phyloP scores from a whole-genome alignment of 2,797 vertebrate species.

The Nannoperca obscura region DNA sequence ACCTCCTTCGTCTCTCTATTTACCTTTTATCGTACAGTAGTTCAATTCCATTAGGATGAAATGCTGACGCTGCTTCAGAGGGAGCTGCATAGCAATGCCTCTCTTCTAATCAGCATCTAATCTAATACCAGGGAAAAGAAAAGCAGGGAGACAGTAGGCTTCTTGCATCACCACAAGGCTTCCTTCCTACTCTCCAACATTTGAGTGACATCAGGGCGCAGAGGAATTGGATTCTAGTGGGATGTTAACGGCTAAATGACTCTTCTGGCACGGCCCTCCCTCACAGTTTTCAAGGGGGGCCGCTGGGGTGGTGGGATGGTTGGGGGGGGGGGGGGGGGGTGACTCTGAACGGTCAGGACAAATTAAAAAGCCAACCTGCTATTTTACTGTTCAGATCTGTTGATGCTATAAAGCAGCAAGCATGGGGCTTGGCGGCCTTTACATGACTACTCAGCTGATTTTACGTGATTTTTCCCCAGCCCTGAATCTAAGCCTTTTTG shows the following conservation, averaged over 20 bases:
- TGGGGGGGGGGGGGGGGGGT: background rate
- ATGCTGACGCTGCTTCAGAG: background rate
- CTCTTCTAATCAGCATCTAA: background rate
- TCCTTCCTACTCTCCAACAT: constrained; percentile 5
- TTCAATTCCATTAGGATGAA: background rate
- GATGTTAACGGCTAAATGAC: constrained; percentile 51
- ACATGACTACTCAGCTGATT: constrained; percentile 68
- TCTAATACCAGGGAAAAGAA: background rate
- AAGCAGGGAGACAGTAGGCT: constrained; percentile 5
- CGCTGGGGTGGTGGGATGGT: background rate
- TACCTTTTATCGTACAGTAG: background rate
- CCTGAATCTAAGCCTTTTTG: constrained; percentile 75
- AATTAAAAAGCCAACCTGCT: constrained; percentile 77
- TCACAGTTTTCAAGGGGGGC: constrained; percentile 18
- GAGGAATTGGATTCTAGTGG: constrained; percentile 47
- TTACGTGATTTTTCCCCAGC: constrained; percentile 76
- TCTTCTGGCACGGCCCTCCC: constrained; percentile 44
- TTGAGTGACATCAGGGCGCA: constrained; percentile 55
- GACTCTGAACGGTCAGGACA: constrained; percentile 60
- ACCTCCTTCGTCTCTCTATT: background rate
- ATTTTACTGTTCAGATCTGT: constrained; percentile 79
- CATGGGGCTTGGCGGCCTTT: constrained; percentile 65
- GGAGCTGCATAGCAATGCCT: background rate
- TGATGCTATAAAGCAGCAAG: constrained; percentile 73
- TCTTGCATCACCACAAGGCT: constrained; percentile 23